These are phyloP conservation scores for Drosophila atroscutellata DNA, from an alignment of 2,888 invertebrate genomes.

Conservation along the genomic window DNA sequence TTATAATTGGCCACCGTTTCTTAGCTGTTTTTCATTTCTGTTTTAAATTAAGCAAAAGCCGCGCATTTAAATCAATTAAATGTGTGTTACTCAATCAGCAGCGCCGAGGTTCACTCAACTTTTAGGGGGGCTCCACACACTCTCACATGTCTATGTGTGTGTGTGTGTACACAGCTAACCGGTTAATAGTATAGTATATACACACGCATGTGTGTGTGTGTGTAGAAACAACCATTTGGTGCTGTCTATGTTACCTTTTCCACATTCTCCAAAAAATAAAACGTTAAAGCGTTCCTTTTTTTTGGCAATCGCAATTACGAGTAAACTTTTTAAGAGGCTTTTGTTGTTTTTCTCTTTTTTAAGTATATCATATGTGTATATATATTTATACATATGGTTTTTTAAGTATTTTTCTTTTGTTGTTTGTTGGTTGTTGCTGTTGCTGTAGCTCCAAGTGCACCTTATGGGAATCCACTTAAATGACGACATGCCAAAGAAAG, in stretches of 20 bases:
- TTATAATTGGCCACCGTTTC: conserved; percentile 49
- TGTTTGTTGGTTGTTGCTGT: conserved; percentile 27
- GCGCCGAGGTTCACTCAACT: conserved; percentile 68
- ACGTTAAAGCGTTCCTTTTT: neutral
- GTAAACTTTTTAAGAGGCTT: conserved; percentile 64
- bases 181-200: conserved; percentile 53
- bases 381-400: conserved; percentile 16
- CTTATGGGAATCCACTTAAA: conserved; percentile 49
- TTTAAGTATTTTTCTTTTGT: conserved; percentile 10
- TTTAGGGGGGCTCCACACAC: conserved; percentile 40
- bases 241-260: conserved; percentile 19
- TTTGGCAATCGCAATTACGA: conserved; percentile 68
- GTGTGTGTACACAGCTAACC: conserved; percentile 43
- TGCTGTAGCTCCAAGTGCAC: conserved; percentile 53
- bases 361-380: neutral
- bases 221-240: conserved; percentile 6
- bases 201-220: neutral
- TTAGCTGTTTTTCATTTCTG: conserved; percentile 49
- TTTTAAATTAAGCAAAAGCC: conserved; percentile 65
- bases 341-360: conserved; percentile 40
- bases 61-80: conserved; percentile 74
- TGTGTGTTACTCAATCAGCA: conserved; percentile 72
- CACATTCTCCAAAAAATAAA: conserved; percentile 42
- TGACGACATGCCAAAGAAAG: conserved; percentile 57
- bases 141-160: neutral